phyloP scores from a whole-genome alignment of 2,113 vertebrate species.

The Pedionomus torquatus region DNA sequence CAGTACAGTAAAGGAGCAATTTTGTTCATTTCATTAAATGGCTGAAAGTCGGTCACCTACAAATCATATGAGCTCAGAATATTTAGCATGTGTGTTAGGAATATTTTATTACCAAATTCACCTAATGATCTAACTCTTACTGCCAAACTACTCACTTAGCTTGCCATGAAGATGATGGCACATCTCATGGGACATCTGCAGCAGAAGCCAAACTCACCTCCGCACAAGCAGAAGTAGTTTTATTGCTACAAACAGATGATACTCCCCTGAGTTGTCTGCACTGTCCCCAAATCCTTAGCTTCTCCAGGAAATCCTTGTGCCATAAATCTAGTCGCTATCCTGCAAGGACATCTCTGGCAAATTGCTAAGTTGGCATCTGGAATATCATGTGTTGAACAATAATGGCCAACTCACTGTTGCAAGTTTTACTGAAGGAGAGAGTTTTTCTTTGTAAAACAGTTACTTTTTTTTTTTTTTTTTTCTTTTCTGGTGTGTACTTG shows the following conservation, averaged over 20 bases:
- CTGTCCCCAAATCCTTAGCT: neutral
- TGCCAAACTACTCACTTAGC: neutral
- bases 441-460: neutral
- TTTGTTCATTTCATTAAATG: neutral
- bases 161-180: neutral
- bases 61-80: neutral
- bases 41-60: neutral
- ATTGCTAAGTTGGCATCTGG: neutral
- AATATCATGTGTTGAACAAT: fast-evolving
- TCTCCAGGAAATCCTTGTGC: neutral
- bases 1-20: neutral
- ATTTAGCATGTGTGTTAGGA: neutral
- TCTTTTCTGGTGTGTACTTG: neutral
- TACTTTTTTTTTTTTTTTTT: neutral
- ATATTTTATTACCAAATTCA: neutral
- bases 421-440: neutral
- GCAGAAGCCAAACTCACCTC: neutral
- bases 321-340: neutral
- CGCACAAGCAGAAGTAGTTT: neutral
- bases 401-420: neutral
- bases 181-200: neutral
- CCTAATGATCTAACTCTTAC: neutral
- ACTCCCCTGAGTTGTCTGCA: neutral
- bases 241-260: neutral
- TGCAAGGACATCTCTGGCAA: neutral